Conservation (phyloP, 2,888 invertebrate species). For the Tridacna gigas region DNA sequence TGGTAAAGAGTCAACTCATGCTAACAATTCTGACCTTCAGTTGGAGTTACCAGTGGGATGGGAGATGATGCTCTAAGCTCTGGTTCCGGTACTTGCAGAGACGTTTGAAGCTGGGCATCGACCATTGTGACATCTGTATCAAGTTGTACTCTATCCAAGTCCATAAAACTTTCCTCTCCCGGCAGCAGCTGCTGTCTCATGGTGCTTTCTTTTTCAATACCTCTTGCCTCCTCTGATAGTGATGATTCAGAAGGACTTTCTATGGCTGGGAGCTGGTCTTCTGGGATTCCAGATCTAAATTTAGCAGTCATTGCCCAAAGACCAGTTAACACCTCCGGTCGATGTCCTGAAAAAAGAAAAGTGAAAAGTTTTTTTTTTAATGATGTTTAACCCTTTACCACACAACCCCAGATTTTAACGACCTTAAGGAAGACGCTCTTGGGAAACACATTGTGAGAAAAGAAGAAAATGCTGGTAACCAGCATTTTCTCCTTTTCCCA, state of each 20-base stretch:
- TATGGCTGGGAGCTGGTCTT: conserved; percentile 33
- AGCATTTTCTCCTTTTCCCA: too few relatives aligned
- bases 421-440: too few relatives aligned
- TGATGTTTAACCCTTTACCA: neutral
- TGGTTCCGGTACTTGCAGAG: neutral
- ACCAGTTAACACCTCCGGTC: conserved; percentile 27
- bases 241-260: conserved; percentile 32
- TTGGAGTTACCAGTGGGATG: conserved; percentile 11
- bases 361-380: neutral
- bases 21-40: neutral
- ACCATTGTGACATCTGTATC: neutral
- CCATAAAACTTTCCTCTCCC: neutral
- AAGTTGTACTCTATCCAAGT: neutral
- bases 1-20: too few relatives aligned
- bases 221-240: neutral
- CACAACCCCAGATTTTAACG: neutral
- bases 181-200: neutral
- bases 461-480: too few relatives aligned
- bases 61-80: neutral
- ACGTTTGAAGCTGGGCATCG: neutral
- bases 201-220: neutral
- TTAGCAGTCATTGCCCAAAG: conserved; percentile 56
- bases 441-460: too few relatives aligned
- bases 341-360: conserved; percentile 27
- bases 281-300: conserved; percentile 39